Evolutionary conservation across 2,888 invertebrate genomes (phyloP), one percentile per base, ranked within the genome.

Genomic region (Byasa hedistus): DNA sequence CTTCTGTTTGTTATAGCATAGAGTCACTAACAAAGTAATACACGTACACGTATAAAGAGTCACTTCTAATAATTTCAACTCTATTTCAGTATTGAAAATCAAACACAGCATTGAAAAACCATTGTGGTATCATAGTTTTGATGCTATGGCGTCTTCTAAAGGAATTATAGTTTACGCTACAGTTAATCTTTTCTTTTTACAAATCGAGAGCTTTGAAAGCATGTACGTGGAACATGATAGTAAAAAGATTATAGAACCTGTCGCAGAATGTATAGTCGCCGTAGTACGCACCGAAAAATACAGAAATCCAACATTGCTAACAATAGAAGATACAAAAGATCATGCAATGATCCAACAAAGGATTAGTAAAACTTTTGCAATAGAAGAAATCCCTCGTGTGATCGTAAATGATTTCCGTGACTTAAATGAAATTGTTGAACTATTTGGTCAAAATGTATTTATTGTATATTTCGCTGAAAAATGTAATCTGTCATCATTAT

Each of bases 391-490:
- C 10, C 56, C 59, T 5, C 63, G 56, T 54, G 48, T 66, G 5
- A 23, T 63, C n/a, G 7, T 66, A 15, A 59, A 63, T 12, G 22
- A 59, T 48, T 24, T 58, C 0, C 27, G 59, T 19, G 17, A 58
- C 27, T n/a, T 55, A 12, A 55, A n/a, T 17, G 24, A 48, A 23
- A 51, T 54, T 10, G 36, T 56, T 32, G 23, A 56, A 0, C 36
- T 23, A 5, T 55, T 65, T 1, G 51, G 69, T 23, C 69, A 51
- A 52, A 69, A 69, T 62, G 48, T 72, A 8, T 67, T 82, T 1
- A 52, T 75, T 1, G 69, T 82, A 21, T 63, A 72, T 22, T 73
- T 75, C 66, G 75, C 80, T 15, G 68, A 76, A 12, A 61, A 70
- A 3, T 79, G 79, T 68, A 66, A 72, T 7, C 62, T 67, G 0